Base-by-base conservation (phyloP, 2,888 invertebrate genomes). In the Thymelicus acteon region DNA sequence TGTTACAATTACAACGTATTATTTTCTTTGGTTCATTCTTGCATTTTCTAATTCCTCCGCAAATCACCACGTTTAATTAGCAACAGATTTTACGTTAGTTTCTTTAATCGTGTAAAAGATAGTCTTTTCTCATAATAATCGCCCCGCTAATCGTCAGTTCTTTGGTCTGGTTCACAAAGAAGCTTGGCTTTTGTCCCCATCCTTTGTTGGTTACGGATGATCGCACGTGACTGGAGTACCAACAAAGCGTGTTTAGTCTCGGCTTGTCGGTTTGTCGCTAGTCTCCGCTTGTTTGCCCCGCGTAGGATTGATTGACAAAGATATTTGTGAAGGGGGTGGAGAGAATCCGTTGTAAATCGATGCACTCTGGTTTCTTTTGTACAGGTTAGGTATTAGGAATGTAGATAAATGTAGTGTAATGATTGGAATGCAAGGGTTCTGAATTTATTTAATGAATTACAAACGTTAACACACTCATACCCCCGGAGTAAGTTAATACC, bases 171-270 rank as follows among this genome's bases (percentile, higher is more conserved):
- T 44, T 7, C 74, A 74, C 72, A 75, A 76, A 76, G 75, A 73
- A 75, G 74, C 78, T 78, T 79, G 76, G 79, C 82, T 81, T 82
- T 82, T 81, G 82, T 80, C 80, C 80, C 80, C 79, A 71, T 83
- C 85, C 85, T 87, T 89, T 88, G 89, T 88, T 82, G 89, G 87
- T 84, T 85, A 86, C 85, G 85, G 87, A 86, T 88, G 89, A 87
- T 83, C 84, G 88, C 85, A 81, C 92, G 91, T 92, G 92, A 87
- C 88, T 82, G 74, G 81, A 76, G 77, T 89, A 85, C 87, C 83
- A 89, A 90, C 85, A 84, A 78, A 76, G 81, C 78, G 78, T 84
- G 83, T 83, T 87, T 85, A 83, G 80, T 79, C 79, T 78, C 79
- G 82, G 86, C 85, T 86, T 85, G 87, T 86, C 80, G 82, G 40